phyloP scores from a whole-genome alignment of 2,888 invertebrate species.

The Lamellibrachia columna region DNA sequence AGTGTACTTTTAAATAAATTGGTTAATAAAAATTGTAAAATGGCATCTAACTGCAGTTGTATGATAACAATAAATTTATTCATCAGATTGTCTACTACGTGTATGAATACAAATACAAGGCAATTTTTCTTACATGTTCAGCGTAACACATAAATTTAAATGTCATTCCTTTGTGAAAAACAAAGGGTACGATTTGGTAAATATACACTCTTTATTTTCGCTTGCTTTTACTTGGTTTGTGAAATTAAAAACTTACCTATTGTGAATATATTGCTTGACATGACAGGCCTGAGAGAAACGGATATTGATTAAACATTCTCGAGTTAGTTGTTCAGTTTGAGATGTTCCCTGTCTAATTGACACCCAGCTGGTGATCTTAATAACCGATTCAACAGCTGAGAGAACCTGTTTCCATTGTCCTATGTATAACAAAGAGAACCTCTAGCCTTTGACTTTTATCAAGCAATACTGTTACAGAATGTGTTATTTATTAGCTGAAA shows the following conservation, averaged over 20 bases:
- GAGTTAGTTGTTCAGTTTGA: background rate
- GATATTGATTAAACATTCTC: slow-evolving; percentile 5
- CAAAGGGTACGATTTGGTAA: background rate
- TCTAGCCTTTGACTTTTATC: background rate
- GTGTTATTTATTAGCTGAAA: background rate
- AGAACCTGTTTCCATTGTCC: background rate
- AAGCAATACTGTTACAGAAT: background rate
- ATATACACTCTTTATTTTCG: background rate
- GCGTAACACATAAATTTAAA: background rate
- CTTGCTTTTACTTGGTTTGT: background rate
- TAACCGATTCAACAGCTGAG: background rate
- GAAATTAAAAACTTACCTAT: background rate
- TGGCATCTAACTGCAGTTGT: background rate
- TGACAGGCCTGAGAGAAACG: background rate
- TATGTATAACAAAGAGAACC: background rate
- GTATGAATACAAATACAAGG: background rate
- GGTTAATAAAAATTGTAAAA: background rate
- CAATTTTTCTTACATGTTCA: background rate
- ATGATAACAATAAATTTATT: background rate
- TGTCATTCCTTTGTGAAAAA: background rate
- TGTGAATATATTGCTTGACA: background rate
- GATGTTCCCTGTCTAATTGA: background rate
- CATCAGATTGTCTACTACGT: background rate
- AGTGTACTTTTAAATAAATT: background rate
- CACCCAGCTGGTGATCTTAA: background rate